Percentiles rank a stretch among this genome's conserved stretches.
Conservation (phyloP, 2,888 invertebrate species). For the Eristalinus sepulchralis region DNA sequence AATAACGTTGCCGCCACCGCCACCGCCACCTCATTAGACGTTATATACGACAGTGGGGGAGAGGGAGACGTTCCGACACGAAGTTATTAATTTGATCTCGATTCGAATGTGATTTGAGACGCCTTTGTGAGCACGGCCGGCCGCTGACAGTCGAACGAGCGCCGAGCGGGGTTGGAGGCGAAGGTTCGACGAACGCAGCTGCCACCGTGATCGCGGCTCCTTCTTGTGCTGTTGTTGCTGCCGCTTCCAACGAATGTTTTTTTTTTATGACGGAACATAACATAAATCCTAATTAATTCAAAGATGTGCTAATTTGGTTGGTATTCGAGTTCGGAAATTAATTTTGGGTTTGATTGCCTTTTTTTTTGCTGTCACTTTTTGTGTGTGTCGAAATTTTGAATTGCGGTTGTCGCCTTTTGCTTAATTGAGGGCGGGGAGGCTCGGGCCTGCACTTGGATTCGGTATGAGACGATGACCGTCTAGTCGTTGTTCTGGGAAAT, state of each 20-base stretch:
- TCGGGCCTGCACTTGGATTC: not conserved
- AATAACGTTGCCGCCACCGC: constrained; percentile 44
- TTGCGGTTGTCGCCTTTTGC: not conserved
- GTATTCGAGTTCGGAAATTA: constrained; percentile 38
- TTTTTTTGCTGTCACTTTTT: constrained; percentile 6
- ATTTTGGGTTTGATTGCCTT: constrained; percentile 13
- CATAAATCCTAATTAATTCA: constrained; percentile 69
- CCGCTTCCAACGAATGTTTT: constrained; percentile 22
- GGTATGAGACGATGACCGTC: not conserved
- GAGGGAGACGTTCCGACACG: constrained; percentile 14
- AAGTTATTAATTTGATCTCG: constrained; percentile 54
- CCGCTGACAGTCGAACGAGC: not conserved
- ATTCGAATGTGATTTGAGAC: constrained; percentile 53
- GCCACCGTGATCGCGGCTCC: not conserved
- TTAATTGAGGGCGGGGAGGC: not conserved
- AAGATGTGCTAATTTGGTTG: constrained; percentile 68
- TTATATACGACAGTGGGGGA: constrained; percentile 47
- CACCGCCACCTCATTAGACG: constrained; percentile 53
- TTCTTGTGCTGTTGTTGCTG: not conserved
- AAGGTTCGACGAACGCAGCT: not conserved
- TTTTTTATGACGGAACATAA: constrained; percentile 53
- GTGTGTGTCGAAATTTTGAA: constrained; percentile 13
- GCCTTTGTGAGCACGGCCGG: constrained; percentile 40
- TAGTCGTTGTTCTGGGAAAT: not conserved
- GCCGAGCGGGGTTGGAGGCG: not conserved